Conservation (phyloP, 2,113 vertebrate species). For the Boleophthalmus pectinirostris region DNA sequence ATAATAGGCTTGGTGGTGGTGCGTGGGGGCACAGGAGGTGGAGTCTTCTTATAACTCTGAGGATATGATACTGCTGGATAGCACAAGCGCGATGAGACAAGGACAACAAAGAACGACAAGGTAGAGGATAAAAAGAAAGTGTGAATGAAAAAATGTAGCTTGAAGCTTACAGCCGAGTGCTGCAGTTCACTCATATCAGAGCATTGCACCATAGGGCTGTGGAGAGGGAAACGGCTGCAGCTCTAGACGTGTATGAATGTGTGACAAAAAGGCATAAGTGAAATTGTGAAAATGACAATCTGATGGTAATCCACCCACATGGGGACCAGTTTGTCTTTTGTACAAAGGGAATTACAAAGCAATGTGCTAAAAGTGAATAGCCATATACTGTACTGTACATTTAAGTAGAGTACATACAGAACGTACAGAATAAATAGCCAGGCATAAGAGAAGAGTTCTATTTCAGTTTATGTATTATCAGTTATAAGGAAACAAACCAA, state of each 20-base stretch:
- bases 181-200: conserved; percentile 45
- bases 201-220: conserved; percentile 20
- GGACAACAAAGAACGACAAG: conserved; percentile 59
- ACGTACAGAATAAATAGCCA: background rate
- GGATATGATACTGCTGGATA: conserved; percentile 83
- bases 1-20: conserved; percentile 96
- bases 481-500: too few species aligned
- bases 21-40: conserved; percentile 93
- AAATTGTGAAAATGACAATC: conserved; percentile 48
- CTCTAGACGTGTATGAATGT: conserved; percentile 24
- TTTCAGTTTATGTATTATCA: background rate
- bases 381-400: background rate
- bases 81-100: conserved; percentile 62
- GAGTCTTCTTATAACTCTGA: conserved; percentile 93
- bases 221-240: conserved; percentile 42
- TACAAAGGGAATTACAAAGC: background rate
- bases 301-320: conserved; percentile 50
- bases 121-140: conserved; percentile 59
- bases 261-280: conserved; percentile 34
- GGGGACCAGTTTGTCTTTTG: conserved; percentile 27
- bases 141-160: conserved; percentile 55
- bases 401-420: background rate
- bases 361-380: background rate
- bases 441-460: conserved; percentile 1
- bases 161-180: conserved; percentile 46